Evolutionary conservation across 1,140 invertebrate species (phyloP), one percentile per base, ranked within the genome.

Genomic region (Drosophila malerkotliana): DNA sequence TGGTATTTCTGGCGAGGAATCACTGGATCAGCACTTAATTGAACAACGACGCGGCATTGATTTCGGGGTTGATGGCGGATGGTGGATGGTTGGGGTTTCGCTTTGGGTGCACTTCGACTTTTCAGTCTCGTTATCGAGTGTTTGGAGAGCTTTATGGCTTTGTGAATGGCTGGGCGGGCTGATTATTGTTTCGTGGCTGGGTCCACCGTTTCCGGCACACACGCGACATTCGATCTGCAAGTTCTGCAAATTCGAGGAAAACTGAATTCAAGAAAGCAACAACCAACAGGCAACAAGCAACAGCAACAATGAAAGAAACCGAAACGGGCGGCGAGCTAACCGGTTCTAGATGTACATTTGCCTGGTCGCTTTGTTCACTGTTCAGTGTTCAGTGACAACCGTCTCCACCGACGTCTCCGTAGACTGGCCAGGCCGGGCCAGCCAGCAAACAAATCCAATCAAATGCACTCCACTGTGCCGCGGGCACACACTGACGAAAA

Each of bases 361-460:
- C 54, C 21, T 51, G 14, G 66, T 61, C 12, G 39, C 39, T 14
- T 8, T 56, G 75, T 79, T 28, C 6, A 28, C 6, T 83, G 75
- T 79, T 28, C 6, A 28, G 26, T 83, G 76, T 83, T 68, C 75
- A 67, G 21, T 24, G 30, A 68, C 61, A 82, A 77, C 39, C 39
- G 34, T 12, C 34, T 12, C 9, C 34, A 10, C 34, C 9, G 3
- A 37, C 9, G 9, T 37, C 9, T 8, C 8, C 32, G 32, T 2
- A 4, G 39, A n/a, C 39, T 10, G 39, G 32, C 32, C 34, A 12
- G 34, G 10, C 12, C 41, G 8, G 41, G 14, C n/a, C 15, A 15
- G 32, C 32, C 5, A 59, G 26, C 72, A 72, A 84, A 71, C 69
- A 79, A 78, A 72, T 85, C 67, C 76, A 84, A 79, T 76, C 77